Base-by-base conservation (phyloP, 1,140 invertebrate genomes). In the Phymorhynchus buccinoides region DNA sequence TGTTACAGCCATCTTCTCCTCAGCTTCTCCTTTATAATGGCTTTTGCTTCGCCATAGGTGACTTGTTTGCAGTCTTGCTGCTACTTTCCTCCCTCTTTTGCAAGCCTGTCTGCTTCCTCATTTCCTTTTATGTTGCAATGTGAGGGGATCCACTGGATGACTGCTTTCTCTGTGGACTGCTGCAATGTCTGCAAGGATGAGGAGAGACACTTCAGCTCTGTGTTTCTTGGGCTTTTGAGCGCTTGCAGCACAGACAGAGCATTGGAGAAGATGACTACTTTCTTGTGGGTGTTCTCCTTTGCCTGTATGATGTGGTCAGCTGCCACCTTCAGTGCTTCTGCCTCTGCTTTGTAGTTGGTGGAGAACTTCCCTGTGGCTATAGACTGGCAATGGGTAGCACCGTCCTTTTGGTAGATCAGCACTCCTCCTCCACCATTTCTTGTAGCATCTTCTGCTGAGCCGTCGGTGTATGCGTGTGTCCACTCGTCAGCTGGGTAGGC, bases 61-160 rank as follows among this genome's bases (percentile, higher is more conserved):
- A 14, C n/a, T 9, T 73, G 1, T 14, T 30, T 18, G 16, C 14
- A 18, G 18, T 73, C 68, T 6, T 73, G 68, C 14, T 14, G 30
- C 68, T 35, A 16, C 22, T 37, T 16, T 73, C 68, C 37, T n/a
- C 37, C 30, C 22, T 52, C 48, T 18, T 52, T 52, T 18, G 48
- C 48, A 9, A 52, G 48, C 22, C 48, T 9, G 48, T 73, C 22
- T 35, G 68, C 68, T 16, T 30, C 68, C 27, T 73, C 68, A 73
- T n/a, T 73, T 18, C 68, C 68, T 35, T 18, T 2, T 30, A 73
- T 73, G 37, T 73, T 73, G 68, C 22, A 73, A 7, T 73, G 56
- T 18, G 68, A 73, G 27, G 68, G 68, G 14, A 73, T 73, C 68
- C 68, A 73, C 12, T 73, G 68, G 16, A 73, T 35, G 68, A 73